These are phyloP conservation scores for Pachyramphus minor DNA, from an alignment of 2,113 vertebrate genomes.

Conservation along the genomic window DNA sequence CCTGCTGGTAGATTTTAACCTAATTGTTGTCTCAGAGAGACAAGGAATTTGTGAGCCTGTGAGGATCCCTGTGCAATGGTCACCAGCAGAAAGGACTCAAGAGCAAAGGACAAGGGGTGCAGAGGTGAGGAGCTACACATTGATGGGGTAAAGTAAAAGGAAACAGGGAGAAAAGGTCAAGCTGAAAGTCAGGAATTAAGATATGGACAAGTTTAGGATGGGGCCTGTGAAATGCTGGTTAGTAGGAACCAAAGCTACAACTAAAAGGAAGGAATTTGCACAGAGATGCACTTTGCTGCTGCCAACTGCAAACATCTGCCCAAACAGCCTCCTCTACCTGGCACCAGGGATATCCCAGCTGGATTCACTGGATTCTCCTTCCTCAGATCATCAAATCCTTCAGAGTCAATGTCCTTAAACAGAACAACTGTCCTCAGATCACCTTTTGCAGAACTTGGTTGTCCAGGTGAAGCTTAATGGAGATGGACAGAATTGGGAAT, in stretches of 20 bases:
- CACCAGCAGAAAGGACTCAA: background rate
- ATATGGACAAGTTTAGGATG: background rate
- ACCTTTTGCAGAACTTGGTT: background rate
- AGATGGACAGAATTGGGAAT: background rate
- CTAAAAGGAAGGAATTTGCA: background rate
- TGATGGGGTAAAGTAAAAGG: background rate
- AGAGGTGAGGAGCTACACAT: background rate
- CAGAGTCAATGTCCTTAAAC: background rate
- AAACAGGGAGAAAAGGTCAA: background rate
- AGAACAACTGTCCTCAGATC: background rate
- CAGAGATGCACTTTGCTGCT: background rate
- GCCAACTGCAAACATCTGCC: background rate
- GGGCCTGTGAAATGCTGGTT: background rate
- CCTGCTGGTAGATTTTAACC: background rate
- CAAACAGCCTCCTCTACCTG: background rate
- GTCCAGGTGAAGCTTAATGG: background rate
- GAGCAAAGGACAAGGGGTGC: background rate
- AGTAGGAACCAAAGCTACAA: background rate
- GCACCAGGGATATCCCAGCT: background rate
- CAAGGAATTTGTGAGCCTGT: background rate
- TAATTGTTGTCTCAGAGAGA: background rate
- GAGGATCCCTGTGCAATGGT: background rate
- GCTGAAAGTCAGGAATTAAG: background rate
- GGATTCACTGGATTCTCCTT: background rate
- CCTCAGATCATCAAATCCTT: background rate